A percentile compares a stretch with the other conserved stretches of the same genome.
Evolutionary conservation across 1,140 invertebrate genomes (phyloP).

Genomic region (Bombus sylvicola): DNA sequence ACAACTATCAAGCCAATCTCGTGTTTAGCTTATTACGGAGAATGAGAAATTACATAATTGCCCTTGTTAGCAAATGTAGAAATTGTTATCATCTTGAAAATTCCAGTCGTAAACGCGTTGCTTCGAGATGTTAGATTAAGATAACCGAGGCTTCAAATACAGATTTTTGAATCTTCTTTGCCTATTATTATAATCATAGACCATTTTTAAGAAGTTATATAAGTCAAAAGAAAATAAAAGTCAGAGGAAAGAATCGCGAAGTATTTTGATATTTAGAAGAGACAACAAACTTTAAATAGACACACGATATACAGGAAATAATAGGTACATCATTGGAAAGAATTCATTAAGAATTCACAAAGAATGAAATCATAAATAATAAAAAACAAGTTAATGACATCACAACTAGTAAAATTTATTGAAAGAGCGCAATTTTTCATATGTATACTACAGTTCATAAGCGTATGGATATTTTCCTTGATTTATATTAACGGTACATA

Average conservation of each 20-base stretch:
- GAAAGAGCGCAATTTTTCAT: too few relatives aligned
- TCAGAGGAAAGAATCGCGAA: background rate
- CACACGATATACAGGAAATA: too few relatives aligned
- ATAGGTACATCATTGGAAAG: too few relatives aligned
- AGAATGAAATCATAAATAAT: too few relatives aligned
- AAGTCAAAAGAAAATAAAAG: background rate
- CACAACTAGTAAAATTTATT: too few relatives aligned
- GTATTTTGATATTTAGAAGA: background rate
- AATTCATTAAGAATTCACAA: too few relatives aligned
- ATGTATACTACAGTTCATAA: too few relatives aligned
- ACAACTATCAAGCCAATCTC: background rate
- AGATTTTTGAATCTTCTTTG: background rate
- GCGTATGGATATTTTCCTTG: too few relatives aligned
- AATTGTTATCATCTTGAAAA: background rate
- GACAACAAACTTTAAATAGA: too few relatives aligned
- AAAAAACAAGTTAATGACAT: too few relatives aligned
- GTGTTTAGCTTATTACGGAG: too few relatives aligned
- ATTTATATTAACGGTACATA: too few relatives aligned
- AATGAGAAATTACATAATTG: background rate
- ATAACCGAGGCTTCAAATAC: background rate
- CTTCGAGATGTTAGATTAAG: background rate
- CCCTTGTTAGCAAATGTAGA: slow-evolving; percentile 3
- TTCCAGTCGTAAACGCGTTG: background rate
- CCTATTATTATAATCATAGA: background rate
- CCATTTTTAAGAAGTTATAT: background rate